Evolutionary conservation across 2,888 invertebrate genomes (phyloP).

Genomic region (Platycheirus rosarum): DNA sequence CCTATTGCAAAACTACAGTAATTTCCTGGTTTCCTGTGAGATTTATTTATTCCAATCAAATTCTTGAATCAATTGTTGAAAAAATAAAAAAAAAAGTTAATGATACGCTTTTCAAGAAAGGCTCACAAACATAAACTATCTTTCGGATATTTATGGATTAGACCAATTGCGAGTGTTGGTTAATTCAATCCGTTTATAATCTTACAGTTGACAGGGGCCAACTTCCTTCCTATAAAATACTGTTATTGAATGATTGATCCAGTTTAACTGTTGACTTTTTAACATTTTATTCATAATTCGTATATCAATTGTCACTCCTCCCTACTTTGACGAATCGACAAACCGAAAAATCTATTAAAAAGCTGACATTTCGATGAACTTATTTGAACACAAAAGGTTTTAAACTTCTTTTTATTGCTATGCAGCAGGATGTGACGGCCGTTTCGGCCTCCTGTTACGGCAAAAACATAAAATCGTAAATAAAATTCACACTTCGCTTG

Average conservation of each 20-base stretch:
- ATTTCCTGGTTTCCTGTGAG: too few species aligned
- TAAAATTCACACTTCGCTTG: constrained; percentile 67
- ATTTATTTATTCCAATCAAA: too few species aligned
- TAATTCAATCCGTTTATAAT: constrained; percentile 21
- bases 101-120: too few species aligned
- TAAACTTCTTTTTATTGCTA: constrained; percentile 61
- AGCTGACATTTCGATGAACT: constrained; percentile 65
- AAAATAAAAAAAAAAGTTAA: too few species aligned
- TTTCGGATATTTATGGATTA: too few species aligned
- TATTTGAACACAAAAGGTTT: constrained; percentile 24
- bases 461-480: constrained; percentile 56
- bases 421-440: constrained; percentile 54
- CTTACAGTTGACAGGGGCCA: background rate
- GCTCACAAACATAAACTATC: too few species aligned
- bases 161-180: too few species aligned
- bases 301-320: constrained; percentile 38
- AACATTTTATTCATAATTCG: background rate
- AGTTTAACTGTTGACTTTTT: constrained; percentile 16
- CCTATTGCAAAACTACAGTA: too few species aligned
- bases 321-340: constrained; percentile 58
- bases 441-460: constrained; percentile 46
- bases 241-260: too few species aligned
- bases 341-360: constrained; percentile 75
- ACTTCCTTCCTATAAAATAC: too few species aligned
- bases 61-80: too few species aligned